Evolutionary conservation across 2,113 vertebrate genomes (phyloP), one percentile per base, ranked within the genome.

Genomic region (Sebastes schlegelii): DNA sequence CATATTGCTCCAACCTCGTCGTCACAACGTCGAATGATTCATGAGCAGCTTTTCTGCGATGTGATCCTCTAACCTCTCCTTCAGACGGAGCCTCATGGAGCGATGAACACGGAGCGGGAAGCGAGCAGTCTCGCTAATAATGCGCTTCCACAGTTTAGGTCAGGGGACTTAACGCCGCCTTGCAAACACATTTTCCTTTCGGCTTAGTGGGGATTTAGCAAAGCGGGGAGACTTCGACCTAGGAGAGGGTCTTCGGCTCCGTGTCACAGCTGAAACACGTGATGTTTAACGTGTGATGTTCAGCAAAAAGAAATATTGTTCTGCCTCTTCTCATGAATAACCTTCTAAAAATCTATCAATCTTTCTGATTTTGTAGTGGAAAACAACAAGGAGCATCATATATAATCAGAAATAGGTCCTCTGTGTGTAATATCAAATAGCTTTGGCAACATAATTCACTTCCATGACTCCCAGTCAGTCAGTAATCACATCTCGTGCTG

Each of bases 401-500:
- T 69, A 69, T 67, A 42, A 79, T 77, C 69, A 85, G 58, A 77
- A 82, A 76, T 6, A 76, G 48, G 69, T 86, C 75, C 67, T 80
- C 34, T 69, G 51, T 79, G 66, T 69, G 82, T 78, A 49, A 84
- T 88, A 91, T 89, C 76, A 91, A 93, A 93, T 87, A 89, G 87
- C 93, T 94, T 95, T 94, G 95, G 93, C 94, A 92, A 92, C 74
- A 87, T 77, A 75, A 82, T 91, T 90, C 81, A 90, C 77, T 54
- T 80, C 48, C 46, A 83, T 16, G 62, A 83, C 84, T 88, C 67
- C 68, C 42, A 67, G 65, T 48, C 51, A 88, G 89, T 88, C 77
- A 81, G 51, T 73, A 45, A 75, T 86, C 86, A 84, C 80, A 72
- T 85, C 72, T 71, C 62, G 0, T 21, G 73, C 70, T 66, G 80